Percentiles rank a stretch among this genome's conserved stretches.
Conservation (phyloP, 2,888 invertebrate genomes). For the Erebia aethiops region DNA sequence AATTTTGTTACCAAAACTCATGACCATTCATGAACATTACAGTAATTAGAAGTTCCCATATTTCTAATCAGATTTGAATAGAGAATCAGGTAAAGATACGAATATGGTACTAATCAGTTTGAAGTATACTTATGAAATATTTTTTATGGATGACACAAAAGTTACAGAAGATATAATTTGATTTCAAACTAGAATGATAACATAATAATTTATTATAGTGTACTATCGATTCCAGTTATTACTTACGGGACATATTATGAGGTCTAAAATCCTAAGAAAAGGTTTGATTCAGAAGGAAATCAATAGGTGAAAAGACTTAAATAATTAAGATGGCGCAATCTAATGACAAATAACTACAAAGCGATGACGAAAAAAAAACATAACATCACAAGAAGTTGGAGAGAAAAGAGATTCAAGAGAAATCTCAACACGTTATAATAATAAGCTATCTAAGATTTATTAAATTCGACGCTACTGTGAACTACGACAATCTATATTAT, state of each 20-base stretch:
- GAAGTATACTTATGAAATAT: not conserved
- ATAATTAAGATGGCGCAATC: not conserved
- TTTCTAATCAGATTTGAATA: too few relatives aligned
- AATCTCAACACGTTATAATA: not conserved
- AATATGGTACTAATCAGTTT: not conserved
- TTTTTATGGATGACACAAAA: not conserved
- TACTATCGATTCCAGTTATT: not conserved
- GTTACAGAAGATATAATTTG: not conserved
- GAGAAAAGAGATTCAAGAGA: too few relatives aligned
- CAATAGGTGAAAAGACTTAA: not conserved
- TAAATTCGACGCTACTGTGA: constrained; percentile 1
- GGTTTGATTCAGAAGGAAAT: not conserved
- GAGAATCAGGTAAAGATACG: too few relatives aligned
- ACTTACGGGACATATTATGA: not conserved
- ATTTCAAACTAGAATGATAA: not conserved
- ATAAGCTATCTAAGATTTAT: not conserved
- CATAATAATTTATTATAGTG: not conserved
- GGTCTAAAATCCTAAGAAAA: not conserved
- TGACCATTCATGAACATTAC: too few relatives aligned
- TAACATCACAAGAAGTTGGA: constrained; percentile 14
- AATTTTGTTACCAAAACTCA: too few relatives aligned
- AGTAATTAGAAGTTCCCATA: too few relatives aligned
- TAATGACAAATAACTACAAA: constrained; percentile 21
- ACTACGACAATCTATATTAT: not conserved
- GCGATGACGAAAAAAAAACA: constrained; percentile 17